Evolutionary conservation across 2,888 invertebrate species (phyloP).

Genomic region (Mystacides longicornis): DNA sequence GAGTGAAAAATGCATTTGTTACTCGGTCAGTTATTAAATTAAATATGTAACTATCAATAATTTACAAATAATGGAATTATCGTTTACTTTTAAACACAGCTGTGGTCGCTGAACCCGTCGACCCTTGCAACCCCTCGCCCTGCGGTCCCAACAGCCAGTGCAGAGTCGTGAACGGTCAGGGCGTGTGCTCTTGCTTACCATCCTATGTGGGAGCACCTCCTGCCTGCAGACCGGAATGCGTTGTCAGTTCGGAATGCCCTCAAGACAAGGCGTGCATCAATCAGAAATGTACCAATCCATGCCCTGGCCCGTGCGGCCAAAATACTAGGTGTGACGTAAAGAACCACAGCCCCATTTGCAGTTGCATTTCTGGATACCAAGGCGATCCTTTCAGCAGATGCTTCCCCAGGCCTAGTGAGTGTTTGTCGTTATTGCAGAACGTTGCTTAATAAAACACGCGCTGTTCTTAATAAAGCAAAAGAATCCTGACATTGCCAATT

Average conservation of each 20-base stretch:
- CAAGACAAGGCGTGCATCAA: conserved; percentile 58
- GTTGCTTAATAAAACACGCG: neutral
- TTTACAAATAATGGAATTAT: neutral
- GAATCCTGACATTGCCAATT: too few species aligned
- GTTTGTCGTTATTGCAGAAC: conserved; percentile 16
- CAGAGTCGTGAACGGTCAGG: conserved; percentile 61
- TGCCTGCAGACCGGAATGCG: conserved; percentile 66
- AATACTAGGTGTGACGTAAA: conserved; percentile 66
- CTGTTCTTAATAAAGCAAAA: neutral
- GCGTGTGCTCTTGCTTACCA: conserved; percentile 62
- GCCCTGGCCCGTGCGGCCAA: conserved; percentile 63
- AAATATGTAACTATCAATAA: too few species aligned
- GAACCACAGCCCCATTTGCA: conserved; percentile 65
- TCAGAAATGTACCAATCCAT: conserved; percentile 65
- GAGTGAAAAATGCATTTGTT: too few species aligned
- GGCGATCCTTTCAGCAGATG: conserved; percentile 63
- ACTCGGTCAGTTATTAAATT: too few species aligned
- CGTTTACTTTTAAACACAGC: conserved; percentile 3
- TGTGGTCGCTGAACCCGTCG: conserved; percentile 25
- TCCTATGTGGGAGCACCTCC: conserved; percentile 60
- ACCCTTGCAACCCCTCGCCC: conserved; percentile 70
- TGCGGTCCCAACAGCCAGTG: conserved; percentile 81
- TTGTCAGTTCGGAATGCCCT: conserved; percentile 64
- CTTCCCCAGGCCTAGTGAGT: conserved; percentile 45
- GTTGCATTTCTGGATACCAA: conserved; percentile 52